Evolutionary conservation across 1,140 invertebrate genomes (phyloP), one percentile per base, ranked within the genome.

Genomic region (Lysiphlebus fabarum): DNA sequence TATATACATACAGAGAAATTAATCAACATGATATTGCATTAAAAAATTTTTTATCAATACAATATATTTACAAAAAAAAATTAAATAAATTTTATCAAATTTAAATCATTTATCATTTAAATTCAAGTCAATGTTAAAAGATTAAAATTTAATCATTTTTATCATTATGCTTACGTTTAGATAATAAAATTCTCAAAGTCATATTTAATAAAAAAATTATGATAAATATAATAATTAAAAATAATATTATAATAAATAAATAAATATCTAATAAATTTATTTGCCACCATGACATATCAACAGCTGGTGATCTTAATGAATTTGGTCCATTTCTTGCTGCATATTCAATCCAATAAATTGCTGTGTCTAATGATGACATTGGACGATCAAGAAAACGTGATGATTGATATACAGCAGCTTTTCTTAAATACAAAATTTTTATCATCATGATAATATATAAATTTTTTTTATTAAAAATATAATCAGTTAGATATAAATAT

Each of bases 321-420:
- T 58, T 64, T 6, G 71, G 70, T 42, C 76, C 75, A 56, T 82
- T 74, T 12, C 77, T 70, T 11, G 79, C 74, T 7, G 80, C 74
- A 50, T 81, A 82, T 66, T 85, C 82, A 0, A 81, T 76, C 83
- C 83, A 85, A 66, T 73, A 84, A 36, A 78, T 73, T 7, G 82
- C 82, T 8, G 65, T 80, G 33, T 85, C 79, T 62, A 83, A 69
- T 0, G 83, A 67, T 34, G 72, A 75, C 26, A 73, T 61, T 0
- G 81, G 82, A 10, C 79, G 70, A 66, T 84, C 83, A 26, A 68
- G 38, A 48, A 70, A 73, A 49, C 59, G 50, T 43, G 51, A 53
- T 36, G 64, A 61, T 43, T 59, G 43, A 37, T 62, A 26, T 57
- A 61, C 62, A 12, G 60, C 53, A 59, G 47, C 58, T 42, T 62